Conservation (phyloP, 2,797 vertebrate species). For the Oreortyx pictus region DNA sequence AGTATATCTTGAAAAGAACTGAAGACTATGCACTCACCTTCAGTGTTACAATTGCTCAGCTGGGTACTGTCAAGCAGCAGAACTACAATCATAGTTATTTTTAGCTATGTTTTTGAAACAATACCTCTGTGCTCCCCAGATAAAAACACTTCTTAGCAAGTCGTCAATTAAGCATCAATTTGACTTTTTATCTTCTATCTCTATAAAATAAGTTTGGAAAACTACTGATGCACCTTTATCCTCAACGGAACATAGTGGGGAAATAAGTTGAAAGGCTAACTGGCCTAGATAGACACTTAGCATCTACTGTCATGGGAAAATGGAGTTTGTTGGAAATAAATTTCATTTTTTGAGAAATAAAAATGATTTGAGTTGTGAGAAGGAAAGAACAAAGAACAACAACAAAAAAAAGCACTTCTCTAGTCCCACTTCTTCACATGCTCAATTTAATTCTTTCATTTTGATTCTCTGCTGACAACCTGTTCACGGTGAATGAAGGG, state of each 20-base stretch:
- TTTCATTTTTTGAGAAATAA: background rate
- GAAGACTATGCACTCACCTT: background rate
- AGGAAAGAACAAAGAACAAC: too few relatives aligned
- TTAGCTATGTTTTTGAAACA: background rate
- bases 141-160: background rate
- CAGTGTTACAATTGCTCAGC: background rate
- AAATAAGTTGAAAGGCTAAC: background rate
- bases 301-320: background rate
- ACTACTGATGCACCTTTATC: background rate
- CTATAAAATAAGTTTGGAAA: background rate
- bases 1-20: background rate
- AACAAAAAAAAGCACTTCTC: background rate
- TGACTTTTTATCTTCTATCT: background rate
- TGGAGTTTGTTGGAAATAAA: background rate
- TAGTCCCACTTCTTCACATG: fast-evolving
- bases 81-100: background rate
- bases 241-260: background rate
- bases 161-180: background rate
- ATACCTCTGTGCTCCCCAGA: fast-evolving
- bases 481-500: too few relatives aligned
- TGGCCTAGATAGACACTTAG: too few relatives aligned
- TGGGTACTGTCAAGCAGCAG: background rate
- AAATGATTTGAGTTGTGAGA: background rate
- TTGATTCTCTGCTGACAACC: fast-evolving
- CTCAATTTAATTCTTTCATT: background rate